phyloP scores from a whole-genome alignment of 2,888 invertebrate species.

The Cancer borealis region DNA sequence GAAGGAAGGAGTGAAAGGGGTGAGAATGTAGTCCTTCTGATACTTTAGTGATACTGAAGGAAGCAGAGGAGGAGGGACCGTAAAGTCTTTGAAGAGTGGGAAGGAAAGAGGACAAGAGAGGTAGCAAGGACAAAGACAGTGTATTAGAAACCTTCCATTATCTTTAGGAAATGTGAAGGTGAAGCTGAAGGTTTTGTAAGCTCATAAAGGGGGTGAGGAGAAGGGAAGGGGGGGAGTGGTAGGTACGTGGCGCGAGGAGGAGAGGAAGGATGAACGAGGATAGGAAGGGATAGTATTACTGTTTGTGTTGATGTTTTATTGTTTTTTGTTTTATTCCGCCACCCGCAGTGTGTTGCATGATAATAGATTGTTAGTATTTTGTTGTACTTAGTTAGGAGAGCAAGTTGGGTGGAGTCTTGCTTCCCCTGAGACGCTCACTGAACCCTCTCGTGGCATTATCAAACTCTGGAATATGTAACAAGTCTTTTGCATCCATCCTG shows the following conservation, averaged over 20 bases:
- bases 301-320: too few species aligned
- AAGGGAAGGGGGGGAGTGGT: not conserved
- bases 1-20: not conserved
- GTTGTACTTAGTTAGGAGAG: not conserved
- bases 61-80: not conserved
- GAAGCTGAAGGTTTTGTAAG: not conserved
- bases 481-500: not conserved
- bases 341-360: too few species aligned
- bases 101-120: not conserved
- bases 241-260: not conserved
- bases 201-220: not conserved
- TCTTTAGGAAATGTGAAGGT: not conserved
- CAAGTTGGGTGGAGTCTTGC: not conserved
- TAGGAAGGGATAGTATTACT: not conserved
- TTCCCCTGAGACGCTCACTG: not conserved
- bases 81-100: not conserved
- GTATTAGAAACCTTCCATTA: conserved; percentile 5
- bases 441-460: not conserved
- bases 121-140: not conserved
- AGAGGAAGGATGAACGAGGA: not conserved
- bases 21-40: not conserved
- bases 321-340: too few species aligned
- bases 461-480: not conserved
- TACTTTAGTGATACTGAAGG: not conserved
- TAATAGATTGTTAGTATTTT: not conserved